Evolutionary conservation across 2,888 invertebrate genomes (phyloP), one percentile per base, ranked within the genome.

Genomic region (Dioctria linearis): DNA sequence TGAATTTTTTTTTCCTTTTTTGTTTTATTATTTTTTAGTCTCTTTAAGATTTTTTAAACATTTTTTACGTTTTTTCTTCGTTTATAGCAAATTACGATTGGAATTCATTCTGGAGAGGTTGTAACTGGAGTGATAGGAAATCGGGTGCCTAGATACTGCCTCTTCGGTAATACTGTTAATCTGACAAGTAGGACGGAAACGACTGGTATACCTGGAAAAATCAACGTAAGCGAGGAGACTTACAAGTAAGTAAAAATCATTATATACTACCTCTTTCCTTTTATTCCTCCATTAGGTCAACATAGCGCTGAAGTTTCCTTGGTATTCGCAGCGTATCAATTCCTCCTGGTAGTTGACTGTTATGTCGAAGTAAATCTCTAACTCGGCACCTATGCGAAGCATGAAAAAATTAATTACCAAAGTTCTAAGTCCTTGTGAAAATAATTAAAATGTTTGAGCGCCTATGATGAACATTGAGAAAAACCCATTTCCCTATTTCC

Each of bases 71-170:
- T 65, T 80, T 80, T 82, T 42, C 80, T 42, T 59, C 82, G 57
- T 80, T 79, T 88, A 79, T 88, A 97, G 96, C 93, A 94, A 90
- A 95, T 98, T 83, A 97, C 97, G 25, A 97, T 98, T 86, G 97
- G 97, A 3, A 96, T 98, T 83, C 97, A 98, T 86, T 95, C 96
- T 3, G 97, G 97, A 0, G 97, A 97, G 88, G 97, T 96, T 37
- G 97, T 98, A 76, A 97, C 97, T 0, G 97, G 97, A 11, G 97
- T 97, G 5, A 97, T 97, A 83, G 97, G 97, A 3, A 96, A 97
- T 89, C 93, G 97, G 82, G 97, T 97, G 95, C 97, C 97, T 0
- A 93, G 97, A 43, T 97, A 96, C 88, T 96, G 96, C 85, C 92
- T 98, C 46, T 98, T 97, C 86, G 97, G 97, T 5, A 97, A 98